Percentiles rank a stretch among this genome's conserved stretches.
phyloP scores from a whole-genome alignment of 1,140 invertebrate species.

The Chelonus insularis region DNA sequence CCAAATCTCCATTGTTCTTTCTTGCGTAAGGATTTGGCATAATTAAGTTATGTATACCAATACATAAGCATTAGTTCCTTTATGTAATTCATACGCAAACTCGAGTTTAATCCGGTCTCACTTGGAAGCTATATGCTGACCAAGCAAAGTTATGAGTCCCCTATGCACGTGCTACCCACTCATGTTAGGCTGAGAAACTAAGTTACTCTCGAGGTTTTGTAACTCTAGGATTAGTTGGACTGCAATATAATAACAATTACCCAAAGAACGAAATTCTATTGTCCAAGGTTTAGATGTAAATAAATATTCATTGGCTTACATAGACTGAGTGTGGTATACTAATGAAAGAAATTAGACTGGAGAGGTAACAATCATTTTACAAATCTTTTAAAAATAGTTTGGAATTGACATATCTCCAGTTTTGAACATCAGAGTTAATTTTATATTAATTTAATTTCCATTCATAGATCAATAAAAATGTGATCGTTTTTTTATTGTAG shows the following conservation, averaged over 20 bases:
- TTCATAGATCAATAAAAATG: too few species aligned
- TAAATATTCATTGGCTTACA: too few species aligned
- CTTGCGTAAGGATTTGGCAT: neutral
- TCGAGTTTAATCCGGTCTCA: slow-evolving; percentile 36
- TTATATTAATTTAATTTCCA: too few species aligned
- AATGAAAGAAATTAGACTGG: too few species aligned
- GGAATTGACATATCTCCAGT: too few species aligned
- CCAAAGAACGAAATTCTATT: neutral
- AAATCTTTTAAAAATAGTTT: too few species aligned
- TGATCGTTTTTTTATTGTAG: too few species aligned
- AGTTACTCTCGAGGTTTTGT: neutral
- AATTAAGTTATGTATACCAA: neutral
- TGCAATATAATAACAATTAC: neutral
- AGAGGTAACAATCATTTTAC: too few species aligned
- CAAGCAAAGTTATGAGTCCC: slow-evolving; percentile 39
- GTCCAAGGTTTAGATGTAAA: neutral
- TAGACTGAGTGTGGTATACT: too few species aligned
- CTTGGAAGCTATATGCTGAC: slow-evolving; percentile 21
- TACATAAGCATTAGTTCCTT: slow-evolving; percentile 6
- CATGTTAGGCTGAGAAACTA: neutral
- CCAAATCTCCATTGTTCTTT: slow-evolving; percentile 22
- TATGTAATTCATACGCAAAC: slow-evolving; percentile 33
- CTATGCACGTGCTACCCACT: slow-evolving; percentile 10
- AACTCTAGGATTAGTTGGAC: neutral
- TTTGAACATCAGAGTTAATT: too few species aligned